Conservation (phyloP, 2,888 invertebrate species). For the Odontothrips loti region DNA sequence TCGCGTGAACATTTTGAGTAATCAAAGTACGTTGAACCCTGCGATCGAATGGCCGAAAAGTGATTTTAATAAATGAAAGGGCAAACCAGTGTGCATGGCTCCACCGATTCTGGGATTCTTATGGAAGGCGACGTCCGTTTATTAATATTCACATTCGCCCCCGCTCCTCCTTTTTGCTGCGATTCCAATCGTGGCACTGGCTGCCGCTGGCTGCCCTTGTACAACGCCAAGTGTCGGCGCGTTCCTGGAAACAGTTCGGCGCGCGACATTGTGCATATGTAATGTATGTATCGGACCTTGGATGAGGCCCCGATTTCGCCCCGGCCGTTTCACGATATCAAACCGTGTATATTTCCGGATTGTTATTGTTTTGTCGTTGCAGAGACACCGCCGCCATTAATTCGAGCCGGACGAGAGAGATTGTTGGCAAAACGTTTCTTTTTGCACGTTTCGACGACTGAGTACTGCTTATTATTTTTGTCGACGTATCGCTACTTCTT, state of each 20-base stretch:
- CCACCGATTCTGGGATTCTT: no score
- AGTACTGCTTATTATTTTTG: no score
- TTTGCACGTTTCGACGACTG: no score
- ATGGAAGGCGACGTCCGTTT: neutral
- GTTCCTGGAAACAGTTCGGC: slow-evolving; percentile 25
- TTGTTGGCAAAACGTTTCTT: neutral
- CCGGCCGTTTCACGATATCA: neutral
- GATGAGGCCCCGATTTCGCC: neutral
- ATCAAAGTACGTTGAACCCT: no score
- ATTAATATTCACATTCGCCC: neutral
- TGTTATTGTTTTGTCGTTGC: neutral
- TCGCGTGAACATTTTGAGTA: no score
- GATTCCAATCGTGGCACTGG: neutral
- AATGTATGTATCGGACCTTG: slow-evolving; percentile 2
- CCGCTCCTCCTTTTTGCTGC: neutral
- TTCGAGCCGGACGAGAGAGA: neutral
- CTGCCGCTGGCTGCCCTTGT: neutral
- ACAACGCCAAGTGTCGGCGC: slow-evolving; percentile 10
- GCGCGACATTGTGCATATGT: slow-evolving; percentile 17
- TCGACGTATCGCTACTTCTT: no score
- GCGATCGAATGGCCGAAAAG: no score
- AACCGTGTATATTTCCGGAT: neutral
- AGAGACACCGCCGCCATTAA: neutral
- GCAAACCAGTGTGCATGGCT: no score
- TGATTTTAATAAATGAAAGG: no score